Percentiles rank a stretch among this genome's conserved stretches.
phyloP scores from a whole-genome alignment of 2,797 vertebrate genomes.

The Philypnodon macrostomus region DNA sequence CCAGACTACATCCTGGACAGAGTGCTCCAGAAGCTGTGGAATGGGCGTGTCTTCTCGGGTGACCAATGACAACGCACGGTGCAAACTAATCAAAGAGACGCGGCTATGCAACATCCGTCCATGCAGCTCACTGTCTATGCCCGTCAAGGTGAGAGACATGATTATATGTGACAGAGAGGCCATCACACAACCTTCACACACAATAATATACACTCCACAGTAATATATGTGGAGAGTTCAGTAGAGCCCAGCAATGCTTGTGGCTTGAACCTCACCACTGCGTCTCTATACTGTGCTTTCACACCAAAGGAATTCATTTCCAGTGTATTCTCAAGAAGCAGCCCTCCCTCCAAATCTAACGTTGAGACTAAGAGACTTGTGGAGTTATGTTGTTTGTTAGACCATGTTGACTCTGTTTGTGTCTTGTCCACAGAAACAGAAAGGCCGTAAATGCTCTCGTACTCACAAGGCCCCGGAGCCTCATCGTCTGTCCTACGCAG shows the following conservation, averaged over 20 bases:
- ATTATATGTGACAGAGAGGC: background rate
- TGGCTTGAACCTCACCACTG: too few relatives aligned
- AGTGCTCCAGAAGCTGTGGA: conserved; percentile 83
- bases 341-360: too few relatives aligned
- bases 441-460: conserved; percentile 80
- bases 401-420: too few relatives aligned
- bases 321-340: too few relatives aligned
- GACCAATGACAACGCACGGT: conserved; percentile 80
- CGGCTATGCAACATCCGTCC: conserved; percentile 81
- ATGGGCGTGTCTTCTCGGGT: conserved; percentile 82
- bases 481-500: conserved; percentile 72
- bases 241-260: too few relatives aligned
- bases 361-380: too few relatives aligned
- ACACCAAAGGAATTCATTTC: too few relatives aligned
- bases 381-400: too few relatives aligned
- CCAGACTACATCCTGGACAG: conserved; percentile 83
- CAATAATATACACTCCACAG: too few relatives aligned
- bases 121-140: conserved; percentile 75
- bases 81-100: conserved; percentile 82
- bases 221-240: too few relatives aligned
- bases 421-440: conserved; percentile 61
- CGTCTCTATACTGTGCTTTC: too few relatives aligned
- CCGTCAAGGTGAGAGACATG: conserved; percentile 74
- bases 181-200: conserved; percentile 24
- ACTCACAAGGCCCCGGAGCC: conserved; percentile 79